phyloP scores from a whole-genome alignment of 2,113 vertebrate genomes.

The Bos indicus region DNA sequence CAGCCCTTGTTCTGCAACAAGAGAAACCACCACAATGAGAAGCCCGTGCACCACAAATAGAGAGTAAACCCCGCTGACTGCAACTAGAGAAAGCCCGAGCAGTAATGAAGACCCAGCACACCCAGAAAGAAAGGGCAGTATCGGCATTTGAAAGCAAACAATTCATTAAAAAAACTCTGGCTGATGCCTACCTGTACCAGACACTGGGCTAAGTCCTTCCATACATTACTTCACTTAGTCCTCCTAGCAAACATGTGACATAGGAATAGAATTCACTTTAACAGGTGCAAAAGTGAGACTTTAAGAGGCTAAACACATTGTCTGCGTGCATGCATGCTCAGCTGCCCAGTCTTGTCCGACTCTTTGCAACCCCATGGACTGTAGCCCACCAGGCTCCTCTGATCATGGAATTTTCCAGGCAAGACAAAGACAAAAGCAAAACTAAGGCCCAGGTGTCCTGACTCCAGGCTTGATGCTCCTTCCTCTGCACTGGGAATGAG shows the following conservation, averaged over 20 bases:
- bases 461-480: background rate
- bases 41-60: background rate
- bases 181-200: background rate
- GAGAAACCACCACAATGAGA: background rate
- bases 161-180: background rate
- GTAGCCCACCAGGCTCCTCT: background rate
- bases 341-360: background rate
- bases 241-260: background rate
- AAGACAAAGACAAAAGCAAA: background rate
- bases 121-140: background rate
- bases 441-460: background rate
- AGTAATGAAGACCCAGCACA: background rate
- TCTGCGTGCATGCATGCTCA: background rate
- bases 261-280: background rate
- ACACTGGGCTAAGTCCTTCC: background rate
- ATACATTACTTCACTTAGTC: background rate
- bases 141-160: background rate
- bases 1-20: background rate
- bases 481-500: background rate
- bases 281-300: background rate
- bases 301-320: background rate
- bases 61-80: background rate
- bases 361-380: background rate
- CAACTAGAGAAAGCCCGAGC: background rate
- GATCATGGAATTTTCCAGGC: background rate